Conservation (phyloP, 2,113 vertebrate species). For the Pelobates fuscus region DNA sequence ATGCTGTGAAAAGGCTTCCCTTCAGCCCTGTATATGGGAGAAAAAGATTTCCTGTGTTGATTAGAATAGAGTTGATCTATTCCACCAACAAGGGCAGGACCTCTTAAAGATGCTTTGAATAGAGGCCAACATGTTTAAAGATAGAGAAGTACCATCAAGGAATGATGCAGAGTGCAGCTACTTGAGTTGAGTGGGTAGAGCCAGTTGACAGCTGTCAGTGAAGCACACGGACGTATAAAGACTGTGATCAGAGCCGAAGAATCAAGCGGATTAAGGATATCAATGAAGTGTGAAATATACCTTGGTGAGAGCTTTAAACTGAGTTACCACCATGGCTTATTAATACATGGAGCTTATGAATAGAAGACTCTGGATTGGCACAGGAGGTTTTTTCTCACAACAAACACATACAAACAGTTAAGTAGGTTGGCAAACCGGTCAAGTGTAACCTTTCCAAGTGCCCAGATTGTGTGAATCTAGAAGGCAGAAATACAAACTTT, state of each 20-base stretch:
- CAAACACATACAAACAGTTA: no score
- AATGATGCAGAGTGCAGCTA: constrained; percentile 9
- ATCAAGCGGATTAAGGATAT: constrained; percentile 4
- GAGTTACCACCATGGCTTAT: no score
- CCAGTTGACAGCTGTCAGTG: constrained; percentile 25
- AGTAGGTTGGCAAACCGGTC: no score
- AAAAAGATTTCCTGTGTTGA: constrained; percentile 9
- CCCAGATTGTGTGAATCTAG: no score
- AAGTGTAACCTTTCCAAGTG: no score
- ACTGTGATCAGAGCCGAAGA: not conserved
- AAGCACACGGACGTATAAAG: not conserved
- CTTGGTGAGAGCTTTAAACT: no score
- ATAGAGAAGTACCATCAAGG: not conserved
- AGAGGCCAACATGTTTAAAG: constrained; percentile 8
- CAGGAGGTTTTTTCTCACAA: no score
- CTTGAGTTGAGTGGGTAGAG: constrained; percentile 19
- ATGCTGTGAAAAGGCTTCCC: constrained; percentile 4
- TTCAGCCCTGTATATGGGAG: not conserved
- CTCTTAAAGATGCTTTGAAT: constrained; percentile 10
- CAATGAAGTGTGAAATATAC: no score
- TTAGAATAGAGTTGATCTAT: not conserved
- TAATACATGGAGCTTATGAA: no score
- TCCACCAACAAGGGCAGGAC: constrained; percentile 8
- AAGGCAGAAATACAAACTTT: no score
- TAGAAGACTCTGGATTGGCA: no score